Base-by-base conservation (phyloP, 2,888 invertebrate species). In the Phyto melanocephala region DNA sequence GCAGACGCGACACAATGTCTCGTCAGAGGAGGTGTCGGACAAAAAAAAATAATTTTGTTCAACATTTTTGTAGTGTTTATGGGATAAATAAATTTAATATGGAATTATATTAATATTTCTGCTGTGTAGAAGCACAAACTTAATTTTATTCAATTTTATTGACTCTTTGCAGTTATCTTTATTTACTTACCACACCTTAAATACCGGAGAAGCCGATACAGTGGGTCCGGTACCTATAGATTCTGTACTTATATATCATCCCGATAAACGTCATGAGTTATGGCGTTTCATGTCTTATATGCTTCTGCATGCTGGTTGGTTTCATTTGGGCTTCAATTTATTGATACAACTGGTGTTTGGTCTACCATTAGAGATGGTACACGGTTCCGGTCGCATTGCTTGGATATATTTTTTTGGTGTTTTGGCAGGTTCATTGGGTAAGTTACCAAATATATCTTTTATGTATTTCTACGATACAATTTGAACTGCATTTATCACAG, bases 281-380 rank as follows among this genome's bases (percentile, higher is more conserved):
- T 98, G 98, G 98, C 94, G 98, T 90, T 98, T 98, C 92, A 92
- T 98, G 87, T 95, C 97, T 87, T 98, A 98, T 93, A 97, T 97
- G 95, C 95, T 98, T 88, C 94, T 98, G 88, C 98, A 98, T 91
- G 97, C 98, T 54, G 98, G 98, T 87, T 97, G 98, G 98, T 94
- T 98, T 87, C 98, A 99, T 92, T 93, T 99, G 86, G 95, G 97
- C 74, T 98, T 98, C 93, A 99, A 99, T 93, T 93, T 98, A 88
- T 94, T 97, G 86, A 97, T 98, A 71, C 98, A 99, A 92, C 93
- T 98, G 85, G 93, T 97, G 88, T 97, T 98, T 87, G 98, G 98
- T 58, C 92, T 98, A 85, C 98, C 98, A 5, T 92, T 99, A 87
- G 99, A 99, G 92, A 98, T 99, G 98, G 98, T 98, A 74, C 99